Evolutionary conservation across 2,797 vertebrate species (phyloP), one percentile per base, ranked within the genome.

Genomic region (Spinibarbus caldwelli): DNA sequence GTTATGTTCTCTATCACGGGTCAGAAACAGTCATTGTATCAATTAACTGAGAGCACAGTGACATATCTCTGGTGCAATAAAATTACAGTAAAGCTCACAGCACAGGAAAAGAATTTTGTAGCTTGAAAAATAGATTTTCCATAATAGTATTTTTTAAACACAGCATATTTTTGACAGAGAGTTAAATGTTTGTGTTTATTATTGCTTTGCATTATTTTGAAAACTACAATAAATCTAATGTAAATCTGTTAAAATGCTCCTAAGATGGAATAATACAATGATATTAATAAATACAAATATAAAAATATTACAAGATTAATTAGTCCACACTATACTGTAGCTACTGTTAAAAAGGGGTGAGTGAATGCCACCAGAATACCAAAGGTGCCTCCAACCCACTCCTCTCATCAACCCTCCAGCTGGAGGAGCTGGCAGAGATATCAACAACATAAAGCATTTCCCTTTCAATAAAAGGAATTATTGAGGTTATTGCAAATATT

Each of bases 401-500:
- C 72, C 47, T 76, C 31, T 76, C 47, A 54, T 54, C 19, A 29
- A 76, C 47, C 47, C 36, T 76, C 47, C 47, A 54, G 47, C 47
- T 75, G 47, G 19, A 2, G 10, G 29, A 52, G 29, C 10, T 76
- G 52, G 52, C 75, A 78, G 52, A 59, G 14, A 78, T 57, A 41
- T 59, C 52, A 59, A 59, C 75, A 59, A 19, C 23, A 78, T 78
- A 38, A 38, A 57, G 7, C 34, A 36, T 78, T 36, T 78, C 23
- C 4, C 52, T 59, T 59, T 59, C 14, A 78, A 41, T 78, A 10
- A 57, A 59, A 41, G 3, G 21, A 54, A 36, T 36, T 54, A 11
- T 76, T 59, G 23, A 78, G 15, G 14, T 59, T 59, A 78, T 59
- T 59, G 23, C 14, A 59, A 59, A 59, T 78, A 78, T 41, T 59